Evolutionary conservation across 2,113 vertebrate genomes (phyloP).

Genomic region (Thunnus maccoyii): DNA sequence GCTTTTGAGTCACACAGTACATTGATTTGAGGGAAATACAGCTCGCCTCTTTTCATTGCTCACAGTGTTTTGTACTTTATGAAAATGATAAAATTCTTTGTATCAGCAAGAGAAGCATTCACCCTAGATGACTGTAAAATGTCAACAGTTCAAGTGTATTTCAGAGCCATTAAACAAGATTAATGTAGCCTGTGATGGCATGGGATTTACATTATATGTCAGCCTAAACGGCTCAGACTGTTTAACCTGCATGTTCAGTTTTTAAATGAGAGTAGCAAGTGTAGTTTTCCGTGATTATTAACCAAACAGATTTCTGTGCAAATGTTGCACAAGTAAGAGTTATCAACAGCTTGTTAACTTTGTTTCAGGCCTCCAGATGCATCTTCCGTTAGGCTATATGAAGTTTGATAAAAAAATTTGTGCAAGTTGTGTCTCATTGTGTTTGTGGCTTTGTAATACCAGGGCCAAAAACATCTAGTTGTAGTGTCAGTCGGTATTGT

Average conservation of each 20-base stretch:
- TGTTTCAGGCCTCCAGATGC: not conserved
- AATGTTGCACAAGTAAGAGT: not conserved
- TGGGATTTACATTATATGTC: not conserved
- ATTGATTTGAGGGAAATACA: slow-evolving; percentile 29
- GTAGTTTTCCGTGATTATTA: not conserved
- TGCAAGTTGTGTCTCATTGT: not conserved
- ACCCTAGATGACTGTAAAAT: not conserved
- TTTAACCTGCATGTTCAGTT: not conserved
- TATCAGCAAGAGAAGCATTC: not conserved
- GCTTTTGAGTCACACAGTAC: slow-evolving; percentile 37
- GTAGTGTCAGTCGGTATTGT: slow-evolving; percentile 36
- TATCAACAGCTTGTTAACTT: not conserved
- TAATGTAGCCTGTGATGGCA: not conserved
- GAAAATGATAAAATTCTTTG: not conserved
- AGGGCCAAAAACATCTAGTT: slow-evolving; percentile 6
- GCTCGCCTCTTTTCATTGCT: slow-evolving; percentile 30
- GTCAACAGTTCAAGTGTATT: not conserved
- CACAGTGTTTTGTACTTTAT: not conserved
- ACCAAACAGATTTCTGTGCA: not conserved
- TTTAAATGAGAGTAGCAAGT: not conserved
- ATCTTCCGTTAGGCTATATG: not conserved
- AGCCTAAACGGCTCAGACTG: not conserved
- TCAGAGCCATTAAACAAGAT: not conserved
- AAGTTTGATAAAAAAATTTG: not conserved
- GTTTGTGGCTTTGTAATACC: not conserved